Evolutionary conservation across 37 sponge, comb jelly and placozoan genomes (phyloP).

Genomic region (Spongia lamella): DNA sequence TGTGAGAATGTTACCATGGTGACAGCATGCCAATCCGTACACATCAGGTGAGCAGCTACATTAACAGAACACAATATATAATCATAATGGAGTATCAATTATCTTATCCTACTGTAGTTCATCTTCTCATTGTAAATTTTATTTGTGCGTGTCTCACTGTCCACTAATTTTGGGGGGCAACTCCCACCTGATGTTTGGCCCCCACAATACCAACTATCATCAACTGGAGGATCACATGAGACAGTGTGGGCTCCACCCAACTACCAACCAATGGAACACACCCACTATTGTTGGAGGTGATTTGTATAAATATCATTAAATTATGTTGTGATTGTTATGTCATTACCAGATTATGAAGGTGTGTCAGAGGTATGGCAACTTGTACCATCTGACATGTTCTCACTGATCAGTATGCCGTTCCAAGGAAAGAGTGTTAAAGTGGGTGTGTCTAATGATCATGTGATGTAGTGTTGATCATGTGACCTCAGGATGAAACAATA

Average conservation of each 20-base stretch:
- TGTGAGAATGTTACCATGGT: constrained; percentile 61
- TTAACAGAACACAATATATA: too few relatives aligned
- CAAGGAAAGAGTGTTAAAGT: too few relatives aligned
- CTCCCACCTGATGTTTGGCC: constrained; percentile 53
- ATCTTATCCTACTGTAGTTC: constrained; percentile 31
- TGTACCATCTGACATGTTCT: too few relatives aligned
- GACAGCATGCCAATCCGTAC: constrained; percentile 66
- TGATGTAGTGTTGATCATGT: too few relatives aligned
- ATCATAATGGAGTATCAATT: background rate
- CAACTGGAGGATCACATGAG: constrained; percentile 44
- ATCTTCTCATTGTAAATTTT: constrained; percentile 46
- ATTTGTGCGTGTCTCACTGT: constrained; percentile 39
- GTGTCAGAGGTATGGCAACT: too few relatives aligned
- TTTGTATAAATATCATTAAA: too few relatives aligned
- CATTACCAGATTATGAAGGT: too few relatives aligned
- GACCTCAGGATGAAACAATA: too few relatives aligned
- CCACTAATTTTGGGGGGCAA: constrained; percentile 52
- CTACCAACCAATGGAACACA: constrained; percentile 49
- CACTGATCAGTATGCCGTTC: too few relatives aligned
- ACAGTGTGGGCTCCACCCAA: constrained; percentile 23
- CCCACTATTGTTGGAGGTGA: too few relatives aligned
- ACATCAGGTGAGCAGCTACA: constrained; percentile 67
- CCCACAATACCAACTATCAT: constrained; percentile 77
- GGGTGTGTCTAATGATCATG: too few relatives aligned
- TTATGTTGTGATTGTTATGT: too few relatives aligned